Evolutionary conservation across 2,113 vertebrate genomes (phyloP).

Genomic region (Osmerus eperlanus): DNA sequence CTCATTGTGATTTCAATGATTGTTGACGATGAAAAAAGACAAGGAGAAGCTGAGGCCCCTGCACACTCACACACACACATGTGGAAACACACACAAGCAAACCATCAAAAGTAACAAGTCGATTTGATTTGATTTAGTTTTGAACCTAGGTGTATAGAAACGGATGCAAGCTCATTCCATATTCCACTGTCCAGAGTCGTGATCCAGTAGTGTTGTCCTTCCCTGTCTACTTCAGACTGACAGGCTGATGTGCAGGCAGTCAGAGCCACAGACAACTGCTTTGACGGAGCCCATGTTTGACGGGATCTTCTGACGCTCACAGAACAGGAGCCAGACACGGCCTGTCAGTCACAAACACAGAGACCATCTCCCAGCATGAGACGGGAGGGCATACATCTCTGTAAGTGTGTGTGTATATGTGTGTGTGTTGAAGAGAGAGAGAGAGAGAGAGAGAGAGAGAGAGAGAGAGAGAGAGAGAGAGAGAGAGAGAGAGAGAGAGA

Average conservation of each 20-base stretch:
- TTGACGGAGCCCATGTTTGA: conserved; percentile 67
- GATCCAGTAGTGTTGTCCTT: background rate
- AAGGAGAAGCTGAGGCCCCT: too few species aligned
- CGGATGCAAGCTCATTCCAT: too few species aligned
- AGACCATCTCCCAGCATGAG: conserved; percentile 48
- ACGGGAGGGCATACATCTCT: conserved; percentile 6
- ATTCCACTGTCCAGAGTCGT: too few species aligned
- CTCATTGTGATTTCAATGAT: too few species aligned
- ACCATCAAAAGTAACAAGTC: background rate
- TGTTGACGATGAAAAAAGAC: too few species aligned
- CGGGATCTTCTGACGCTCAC: conserved; percentile 61
- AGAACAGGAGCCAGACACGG: conserved; percentile 70
- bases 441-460: too few species aligned
- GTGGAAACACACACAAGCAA: background rate
- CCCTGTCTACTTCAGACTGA: background rate
- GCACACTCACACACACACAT: background rate
- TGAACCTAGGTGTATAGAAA: too few species aligned
- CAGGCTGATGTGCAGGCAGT: conserved; percentile 31
- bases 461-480: too few species aligned
- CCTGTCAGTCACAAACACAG: conserved; percentile 64
- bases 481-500: too few species aligned
- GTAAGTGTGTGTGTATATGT: too few species aligned
- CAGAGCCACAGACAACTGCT: conserved; percentile 55
- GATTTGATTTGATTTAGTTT: too few species aligned
- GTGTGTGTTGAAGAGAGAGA: too few species aligned